phyloP scores from a whole-genome alignment of 2,888 invertebrate species.

The Torymus auratus region DNA sequence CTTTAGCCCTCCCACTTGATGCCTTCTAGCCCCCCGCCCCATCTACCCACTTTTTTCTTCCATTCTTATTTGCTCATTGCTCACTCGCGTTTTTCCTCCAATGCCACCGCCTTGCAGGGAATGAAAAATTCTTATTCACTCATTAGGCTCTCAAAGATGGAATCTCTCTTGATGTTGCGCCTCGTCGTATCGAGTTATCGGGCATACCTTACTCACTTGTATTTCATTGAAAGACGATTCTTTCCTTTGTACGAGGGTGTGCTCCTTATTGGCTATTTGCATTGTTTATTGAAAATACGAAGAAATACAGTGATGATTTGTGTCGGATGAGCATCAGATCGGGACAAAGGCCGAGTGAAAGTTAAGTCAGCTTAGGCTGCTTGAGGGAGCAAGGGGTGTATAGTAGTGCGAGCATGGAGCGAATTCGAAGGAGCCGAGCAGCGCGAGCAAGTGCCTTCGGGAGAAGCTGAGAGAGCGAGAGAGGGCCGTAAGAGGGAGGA shows the following conservation, averaged over 20 bases:
- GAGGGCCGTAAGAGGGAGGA: not conserved
- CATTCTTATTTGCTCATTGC: conserved; percentile 51
- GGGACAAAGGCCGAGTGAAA: conserved; percentile 59
- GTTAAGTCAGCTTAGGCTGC: conserved; percentile 62
- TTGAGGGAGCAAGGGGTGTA: too few species aligned
- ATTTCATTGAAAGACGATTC: conserved; percentile 40
- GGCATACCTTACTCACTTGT: not conserved
- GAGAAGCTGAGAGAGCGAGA: conserved; percentile 18
- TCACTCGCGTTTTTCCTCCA: conserved; percentile 37
- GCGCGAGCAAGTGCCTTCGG: conserved; percentile 56
- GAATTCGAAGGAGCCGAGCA: conserved; percentile 42
- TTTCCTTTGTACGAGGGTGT: conserved; percentile 6
- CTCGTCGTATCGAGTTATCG: conserved; percentile 29
- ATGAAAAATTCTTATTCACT: conserved; percentile 68
- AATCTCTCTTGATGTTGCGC: conserved; percentile 59
- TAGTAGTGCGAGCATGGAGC: conserved; percentile 60
- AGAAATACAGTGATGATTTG: conserved; percentile 15
- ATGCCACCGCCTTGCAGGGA: conserved; percentile 59
- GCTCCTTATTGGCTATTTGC: conserved; percentile 27
- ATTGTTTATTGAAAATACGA: conserved; percentile 18
- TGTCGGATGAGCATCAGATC: conserved; percentile 51
- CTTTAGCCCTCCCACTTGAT: conserved; percentile 61
- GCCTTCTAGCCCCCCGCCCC: conserved; percentile 44
- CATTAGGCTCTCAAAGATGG: conserved; percentile 66
- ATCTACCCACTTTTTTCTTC: conserved; percentile 57